Evolutionary conservation across 2,888 invertebrate species (phyloP).

Genomic region (Drosophila mayaguana): DNA sequence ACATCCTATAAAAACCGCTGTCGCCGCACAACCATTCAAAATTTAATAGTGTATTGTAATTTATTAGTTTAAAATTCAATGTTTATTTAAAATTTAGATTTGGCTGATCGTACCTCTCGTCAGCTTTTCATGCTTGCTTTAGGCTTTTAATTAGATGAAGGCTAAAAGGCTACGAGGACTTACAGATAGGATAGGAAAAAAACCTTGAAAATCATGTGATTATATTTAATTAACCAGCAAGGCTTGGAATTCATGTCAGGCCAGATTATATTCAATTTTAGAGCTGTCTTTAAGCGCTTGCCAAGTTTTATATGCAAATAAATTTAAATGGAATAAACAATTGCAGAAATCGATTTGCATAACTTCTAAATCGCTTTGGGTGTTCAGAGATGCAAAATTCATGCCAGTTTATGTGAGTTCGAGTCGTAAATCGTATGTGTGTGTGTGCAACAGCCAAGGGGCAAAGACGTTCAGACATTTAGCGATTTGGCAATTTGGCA

Average conservation of each 20-base stretch:
- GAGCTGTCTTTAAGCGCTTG: slow-evolving; percentile 8
- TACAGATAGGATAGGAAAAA: neutral
- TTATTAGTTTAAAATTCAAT: neutral
- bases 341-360: slow-evolving; percentile 59
- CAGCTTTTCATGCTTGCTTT: neutral
- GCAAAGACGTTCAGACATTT: slow-evolving; percentile 25
- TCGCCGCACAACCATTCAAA: neutral
- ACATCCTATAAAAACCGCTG: neutral
- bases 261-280: neutral
- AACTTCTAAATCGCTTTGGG: slow-evolving; percentile 36
- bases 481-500: slow-evolving; percentile 66
- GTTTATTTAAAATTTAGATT: neutral
- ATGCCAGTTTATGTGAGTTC: slow-evolving; percentile 17
- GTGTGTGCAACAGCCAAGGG: slow-evolving; percentile 24
- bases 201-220: neutral
- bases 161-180: too few relatives aligned
- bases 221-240: neutral
- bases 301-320: slow-evolving; percentile 66
- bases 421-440: slow-evolving; percentile 22
- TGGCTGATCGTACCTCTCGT: neutral
- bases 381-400: slow-evolving; percentile 26
- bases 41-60: neutral
- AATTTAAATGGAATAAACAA: slow-evolving; percentile 60
- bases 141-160: neutral
- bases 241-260: neutral